Evolutionary conservation across 2,113 vertebrate species (phyloP).

Genomic region (Oncorhynchus mykiss): DNA sequence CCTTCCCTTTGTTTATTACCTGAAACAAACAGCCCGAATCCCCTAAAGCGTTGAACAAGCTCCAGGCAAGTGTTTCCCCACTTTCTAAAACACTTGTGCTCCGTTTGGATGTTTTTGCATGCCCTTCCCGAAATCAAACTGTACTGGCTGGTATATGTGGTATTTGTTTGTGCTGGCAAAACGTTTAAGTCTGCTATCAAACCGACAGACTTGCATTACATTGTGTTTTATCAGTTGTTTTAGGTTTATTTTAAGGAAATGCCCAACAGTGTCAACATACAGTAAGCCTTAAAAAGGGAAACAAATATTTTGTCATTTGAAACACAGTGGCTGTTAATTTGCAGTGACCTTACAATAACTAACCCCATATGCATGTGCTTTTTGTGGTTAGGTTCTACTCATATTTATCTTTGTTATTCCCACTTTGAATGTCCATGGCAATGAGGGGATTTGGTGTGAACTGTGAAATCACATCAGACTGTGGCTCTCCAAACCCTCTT

Average conservation of each 20-base stretch:
- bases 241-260: conserved; percentile 9
- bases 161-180: conserved; percentile 57
- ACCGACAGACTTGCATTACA: conserved; percentile 24
- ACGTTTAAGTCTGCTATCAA: conserved; percentile 38
- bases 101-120: conserved; percentile 48
- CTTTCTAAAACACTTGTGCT: conserved; percentile 53
- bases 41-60: conserved; percentile 86
- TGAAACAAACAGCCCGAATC: conserved; percentile 90
- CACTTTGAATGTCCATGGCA: neutral
- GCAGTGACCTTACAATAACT: neutral
- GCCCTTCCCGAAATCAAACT: conserved; percentile 47
- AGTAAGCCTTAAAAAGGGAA: neutral
- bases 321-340: neutral
- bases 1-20: conserved; percentile 86
- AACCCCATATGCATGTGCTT: neutral
- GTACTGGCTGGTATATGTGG: conserved; percentile 43
- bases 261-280: neutral
- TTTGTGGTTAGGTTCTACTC: neutral
- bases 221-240: conserved; percentile 46
- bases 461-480: neutral
- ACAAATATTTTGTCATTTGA: neutral
- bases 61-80: conserved; percentile 89
- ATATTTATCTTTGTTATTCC: neutral
- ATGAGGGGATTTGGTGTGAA: neutral
- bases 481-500: neutral